These are phyloP conservation scores for Pollimyrus isidori DNA, from an alignment of 2,113 vertebrate species.

Conservation along the genomic window DNA sequence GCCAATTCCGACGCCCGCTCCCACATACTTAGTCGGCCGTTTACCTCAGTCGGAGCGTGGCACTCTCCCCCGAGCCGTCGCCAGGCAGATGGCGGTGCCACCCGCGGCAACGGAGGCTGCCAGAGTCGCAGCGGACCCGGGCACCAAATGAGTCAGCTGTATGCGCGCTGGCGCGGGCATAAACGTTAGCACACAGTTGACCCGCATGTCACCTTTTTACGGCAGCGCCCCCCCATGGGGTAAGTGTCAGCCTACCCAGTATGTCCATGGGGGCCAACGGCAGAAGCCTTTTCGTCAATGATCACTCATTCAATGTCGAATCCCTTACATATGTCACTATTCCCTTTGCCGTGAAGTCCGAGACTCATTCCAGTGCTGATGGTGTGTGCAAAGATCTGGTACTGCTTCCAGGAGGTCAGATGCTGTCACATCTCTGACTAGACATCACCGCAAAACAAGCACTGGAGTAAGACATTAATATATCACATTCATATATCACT, in stretches of 20 bases:
- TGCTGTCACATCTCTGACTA: constrained; percentile 21
- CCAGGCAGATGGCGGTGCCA: constrained; percentile 43
- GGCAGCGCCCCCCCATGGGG: background rate
- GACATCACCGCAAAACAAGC: constrained; percentile 19
- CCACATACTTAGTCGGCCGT: constrained; percentile 32
- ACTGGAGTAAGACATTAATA: background rate
- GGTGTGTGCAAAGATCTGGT: constrained; percentile 25
- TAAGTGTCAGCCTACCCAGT: background rate
- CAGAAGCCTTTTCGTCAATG: constrained; percentile 25
- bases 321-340: constrained; percentile 36
- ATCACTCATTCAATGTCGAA: constrained; percentile 39
- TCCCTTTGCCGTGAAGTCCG: constrained; percentile 24
- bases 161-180: constrained; percentile 41
- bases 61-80: constrained; percentile 33
- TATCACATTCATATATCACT: background rate
- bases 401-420: constrained; percentile 33
- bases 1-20: constrained; percentile 33
- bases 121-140: constrained; percentile 29
- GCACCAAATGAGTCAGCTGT: constrained; percentile 50
- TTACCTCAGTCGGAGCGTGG: constrained; percentile 30
- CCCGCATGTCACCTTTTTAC: background rate
- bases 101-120: constrained; percentile 23
- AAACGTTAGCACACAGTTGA: constrained; percentile 7
- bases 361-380: constrained; percentile 30
- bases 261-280: background rate